A percentile compares a stretch with the other conserved stretches of the same genome.
These are phyloP conservation scores for Xestia sexstrigata DNA, from an alignment of 2,888 invertebrate genomes.

Conservation along the genomic window DNA sequence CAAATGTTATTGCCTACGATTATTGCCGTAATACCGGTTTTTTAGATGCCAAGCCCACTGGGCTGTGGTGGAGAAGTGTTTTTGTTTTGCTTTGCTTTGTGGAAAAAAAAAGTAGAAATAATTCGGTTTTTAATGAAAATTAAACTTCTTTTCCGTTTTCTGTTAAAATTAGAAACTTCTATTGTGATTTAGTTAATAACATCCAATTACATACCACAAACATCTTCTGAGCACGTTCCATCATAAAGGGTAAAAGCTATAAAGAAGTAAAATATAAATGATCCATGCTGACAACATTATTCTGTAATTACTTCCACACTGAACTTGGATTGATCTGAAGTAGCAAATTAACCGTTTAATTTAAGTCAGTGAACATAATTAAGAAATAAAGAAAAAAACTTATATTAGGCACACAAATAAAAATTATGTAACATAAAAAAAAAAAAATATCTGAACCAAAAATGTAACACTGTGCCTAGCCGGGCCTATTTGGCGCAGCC, in stretches of 20 bases:
- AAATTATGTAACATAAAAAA: too few species aligned
- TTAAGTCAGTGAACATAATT: too few species aligned
- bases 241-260: too few species aligned
- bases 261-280: too few species aligned
- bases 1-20: conserved; percentile 55
- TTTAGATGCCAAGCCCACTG: conserved; percentile 23
- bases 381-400: too few species aligned
- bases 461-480: too few species aligned
- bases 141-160: not conserved
- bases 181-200: not conserved
- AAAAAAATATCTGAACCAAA: too few species aligned
- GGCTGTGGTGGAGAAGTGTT: not conserved
- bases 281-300: not conserved
- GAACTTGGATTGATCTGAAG: not conserved
- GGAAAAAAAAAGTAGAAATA: not conserved
- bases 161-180: not conserved
- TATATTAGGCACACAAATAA: too few species aligned
- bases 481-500: too few species aligned
- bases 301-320: not conserved
- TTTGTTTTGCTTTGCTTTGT: conserved; percentile 4
- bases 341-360: too few species aligned
- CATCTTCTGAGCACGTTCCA: too few species aligned
- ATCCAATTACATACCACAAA: too few species aligned
- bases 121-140: not conserved
- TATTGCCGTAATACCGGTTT: conserved; percentile 39